Base-by-base conservation (phyloP, 2,113 vertebrate genomes). In the Romanogobio albipinnatus region DNA sequence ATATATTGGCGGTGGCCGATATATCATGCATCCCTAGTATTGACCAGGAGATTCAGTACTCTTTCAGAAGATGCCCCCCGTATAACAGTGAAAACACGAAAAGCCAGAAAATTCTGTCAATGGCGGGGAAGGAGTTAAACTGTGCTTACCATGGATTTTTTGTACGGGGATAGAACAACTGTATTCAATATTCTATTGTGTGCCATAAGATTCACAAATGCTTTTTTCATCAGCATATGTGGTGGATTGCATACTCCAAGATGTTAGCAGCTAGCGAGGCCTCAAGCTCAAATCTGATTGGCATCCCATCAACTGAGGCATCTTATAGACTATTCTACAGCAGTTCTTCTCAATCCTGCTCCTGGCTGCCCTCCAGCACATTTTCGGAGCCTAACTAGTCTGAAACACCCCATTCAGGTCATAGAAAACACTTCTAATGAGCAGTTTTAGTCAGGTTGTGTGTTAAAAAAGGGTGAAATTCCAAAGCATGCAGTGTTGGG, bases 341-440 rank as follows among this genome's bases (percentile, higher is more conserved):
- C 15, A 11, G 26, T 1, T 17, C 17, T 81, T 66, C 61, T 81
- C 61, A 68, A 51, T 49, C 9, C 5, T 51, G 61, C 24, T 81
- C 17, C 22, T 29, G 14, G 36, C 33, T 15, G 26, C 29, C 74
- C 51, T 56, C 17, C n/a, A 75, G 36, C 77, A 68, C 45, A n/a
- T 51, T 81, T 81, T 81, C 51, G 26, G 26, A 14, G 13, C 24
- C 77, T 47, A 43, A 47, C 77, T 53, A 51, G 51, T 36, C 43
- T 51, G 47, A 81, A 36, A 33, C 26, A 14, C 14, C 14, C 39
- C 9, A 9, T 45, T 61, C 17, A 78, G 36, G 76, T 61, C 19
- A 61, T 78, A 22, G 1, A 24, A 13, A 61, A 43, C 22, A 22
- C 11, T 3, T 43, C 53, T 61, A 78, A 59, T 5, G 11, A 78